Conservation (phyloP, 2,888 invertebrate genomes). For the Cerastoderma edule region DNA sequence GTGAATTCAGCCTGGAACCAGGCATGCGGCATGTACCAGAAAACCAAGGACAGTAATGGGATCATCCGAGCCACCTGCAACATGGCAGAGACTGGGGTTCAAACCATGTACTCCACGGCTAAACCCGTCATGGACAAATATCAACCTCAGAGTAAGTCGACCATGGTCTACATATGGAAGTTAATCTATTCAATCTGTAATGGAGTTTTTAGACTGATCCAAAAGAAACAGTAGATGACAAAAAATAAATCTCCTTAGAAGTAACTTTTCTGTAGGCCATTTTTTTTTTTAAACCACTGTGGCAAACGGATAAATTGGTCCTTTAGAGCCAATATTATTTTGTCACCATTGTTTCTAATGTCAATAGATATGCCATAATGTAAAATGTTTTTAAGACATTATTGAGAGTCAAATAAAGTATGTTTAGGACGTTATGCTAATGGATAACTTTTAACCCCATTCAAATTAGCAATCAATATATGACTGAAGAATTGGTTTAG, state of each 20-base stretch:
- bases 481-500: too few species aligned
- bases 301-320: slow-evolving; percentile 1
- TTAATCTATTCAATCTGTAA: too few species aligned
- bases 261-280: too few species aligned
- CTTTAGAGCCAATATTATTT: background rate
- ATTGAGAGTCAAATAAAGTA: too few species aligned
- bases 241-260: too few species aligned
- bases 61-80: slow-evolving; percentile 80
- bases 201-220: too few species aligned
- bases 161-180: background rate
- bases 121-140: slow-evolving; percentile 90
- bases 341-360: background rate
- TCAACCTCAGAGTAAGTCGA: slow-evolving; percentile 87
- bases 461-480: too few species aligned
- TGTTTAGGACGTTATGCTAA: too few species aligned
- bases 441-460: too few species aligned
- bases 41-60: slow-evolving; percentile 87
- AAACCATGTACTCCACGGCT: slow-evolving; percentile 89
- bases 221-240: too few species aligned
- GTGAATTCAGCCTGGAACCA: slow-evolving; percentile 91
- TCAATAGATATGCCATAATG: background rate
- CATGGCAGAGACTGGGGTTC: slow-evolving; percentile 87
- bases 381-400: background rate
- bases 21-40: slow-evolving; percentile 90
- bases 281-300: slow-evolving; percentile 2